Conservation (phyloP, 2,113 vertebrate genomes). For the Nannospalax galili region DNA sequence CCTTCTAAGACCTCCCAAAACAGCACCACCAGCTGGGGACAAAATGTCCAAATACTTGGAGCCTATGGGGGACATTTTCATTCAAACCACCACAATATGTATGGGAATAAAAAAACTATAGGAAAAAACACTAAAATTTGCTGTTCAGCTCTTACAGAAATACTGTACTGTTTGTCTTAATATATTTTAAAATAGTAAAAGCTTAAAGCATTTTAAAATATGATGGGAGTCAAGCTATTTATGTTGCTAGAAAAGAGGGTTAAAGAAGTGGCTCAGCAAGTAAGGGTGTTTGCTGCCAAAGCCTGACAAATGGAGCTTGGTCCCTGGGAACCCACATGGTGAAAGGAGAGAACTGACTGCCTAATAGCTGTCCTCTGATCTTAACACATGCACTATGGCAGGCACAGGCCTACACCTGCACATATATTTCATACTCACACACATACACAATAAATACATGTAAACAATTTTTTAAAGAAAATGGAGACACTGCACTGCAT, state of each 20-base stretch:
- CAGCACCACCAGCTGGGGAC: too few relatives aligned
- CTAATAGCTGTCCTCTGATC: not conserved
- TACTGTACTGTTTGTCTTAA: not conserved
- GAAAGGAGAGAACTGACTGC: not conserved
- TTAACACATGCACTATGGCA: not conserved
- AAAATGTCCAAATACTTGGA: too few relatives aligned
- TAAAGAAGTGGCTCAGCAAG: not conserved
- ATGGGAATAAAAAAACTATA: too few relatives aligned
- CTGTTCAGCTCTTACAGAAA: slow-evolving; percentile 5
- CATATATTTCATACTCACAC: not conserved
- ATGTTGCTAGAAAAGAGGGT: not conserved
- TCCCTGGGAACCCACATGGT: not conserved
- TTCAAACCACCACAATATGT: too few relatives aligned
- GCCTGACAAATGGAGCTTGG: not conserved
- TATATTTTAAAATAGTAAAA: not conserved
- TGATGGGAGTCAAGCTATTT: not conserved
- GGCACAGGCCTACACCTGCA: not conserved
- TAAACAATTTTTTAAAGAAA: too few relatives aligned
- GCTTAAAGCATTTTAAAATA: slow-evolving; percentile 7
- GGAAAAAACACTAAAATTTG: not conserved
- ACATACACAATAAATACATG: not conserved
- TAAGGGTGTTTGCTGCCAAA: not conserved
- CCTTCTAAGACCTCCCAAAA: too few relatives aligned
- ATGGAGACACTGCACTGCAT: too few relatives aligned
- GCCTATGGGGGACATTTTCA: too few relatives aligned